Evolutionary conservation across 2,797 vertebrate species (phyloP).

Genomic region (Valencia hispanica): DNA sequence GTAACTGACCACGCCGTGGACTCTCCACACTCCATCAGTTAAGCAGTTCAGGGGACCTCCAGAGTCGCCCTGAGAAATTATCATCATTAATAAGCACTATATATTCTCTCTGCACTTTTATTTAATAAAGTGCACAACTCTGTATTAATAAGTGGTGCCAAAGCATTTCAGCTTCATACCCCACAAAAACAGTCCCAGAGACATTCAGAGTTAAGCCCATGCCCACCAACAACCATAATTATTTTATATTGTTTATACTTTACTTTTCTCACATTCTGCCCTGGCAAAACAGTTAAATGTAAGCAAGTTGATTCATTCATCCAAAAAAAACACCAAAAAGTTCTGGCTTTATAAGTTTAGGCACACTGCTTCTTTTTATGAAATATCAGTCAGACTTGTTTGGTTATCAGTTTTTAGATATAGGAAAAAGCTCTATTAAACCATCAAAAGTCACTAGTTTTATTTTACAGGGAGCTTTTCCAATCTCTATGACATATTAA

Average conservation of each 20-base stretch:
- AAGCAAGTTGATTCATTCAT: no score
- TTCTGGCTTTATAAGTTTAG: no score
- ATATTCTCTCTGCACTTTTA: background rate
- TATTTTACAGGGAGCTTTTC: background rate
- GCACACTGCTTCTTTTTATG: background rate
- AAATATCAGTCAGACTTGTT: background rate
- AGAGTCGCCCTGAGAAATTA: conserved; percentile 71
- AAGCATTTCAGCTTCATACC: background rate
- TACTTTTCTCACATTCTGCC: no score
- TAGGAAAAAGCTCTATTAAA: background rate
- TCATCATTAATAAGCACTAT: background rate
- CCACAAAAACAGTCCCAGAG: background rate
- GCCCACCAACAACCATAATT: no score
- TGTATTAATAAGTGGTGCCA: background rate
- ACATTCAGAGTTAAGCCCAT: no score
- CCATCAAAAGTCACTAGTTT: background rate
- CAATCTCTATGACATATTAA: background rate
- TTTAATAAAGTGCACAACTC: background rate
- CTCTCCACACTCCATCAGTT: conserved; percentile 62
- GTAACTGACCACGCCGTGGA: conserved; percentile 78
- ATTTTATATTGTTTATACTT: no score
- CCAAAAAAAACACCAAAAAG: no score
- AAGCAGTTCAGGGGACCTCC: conserved; percentile 75
- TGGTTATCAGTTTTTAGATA: background rate
- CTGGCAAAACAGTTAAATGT: no score